Evolutionary conservation across 2,113 vertebrate genomes (phyloP).

Genomic region (Tyto alba): DNA sequence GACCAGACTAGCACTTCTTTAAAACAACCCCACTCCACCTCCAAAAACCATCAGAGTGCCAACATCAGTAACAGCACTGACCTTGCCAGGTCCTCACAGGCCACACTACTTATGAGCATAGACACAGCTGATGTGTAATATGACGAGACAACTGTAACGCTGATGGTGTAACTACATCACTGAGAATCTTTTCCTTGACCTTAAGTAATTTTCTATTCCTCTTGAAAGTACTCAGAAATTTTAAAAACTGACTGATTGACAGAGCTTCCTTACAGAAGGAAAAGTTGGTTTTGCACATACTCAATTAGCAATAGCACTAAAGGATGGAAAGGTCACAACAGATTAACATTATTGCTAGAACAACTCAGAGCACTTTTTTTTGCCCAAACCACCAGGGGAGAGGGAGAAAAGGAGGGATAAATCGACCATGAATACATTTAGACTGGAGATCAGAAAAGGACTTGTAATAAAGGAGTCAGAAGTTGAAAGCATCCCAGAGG

Average conservation of each 20-base stretch:
- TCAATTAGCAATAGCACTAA: neutral
- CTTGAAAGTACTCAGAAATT: neutral
- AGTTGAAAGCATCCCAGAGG: neutral
- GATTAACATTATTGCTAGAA: neutral
- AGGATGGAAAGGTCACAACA: neutral
- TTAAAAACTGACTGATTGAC: neutral
- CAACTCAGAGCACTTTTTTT: neutral
- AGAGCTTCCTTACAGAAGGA: neutral
- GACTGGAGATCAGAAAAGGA: neutral
- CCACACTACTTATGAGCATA: neutral
- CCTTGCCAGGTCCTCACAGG: neutral
- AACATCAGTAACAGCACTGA: neutral
- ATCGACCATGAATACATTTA: neutral
- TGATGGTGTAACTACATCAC: neutral
- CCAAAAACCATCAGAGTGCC: neutral
- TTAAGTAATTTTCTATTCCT: neutral
- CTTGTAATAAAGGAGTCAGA: neutral
- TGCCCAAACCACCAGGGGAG: neutral
- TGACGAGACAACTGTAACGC: neutral
- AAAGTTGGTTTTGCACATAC: neutral
- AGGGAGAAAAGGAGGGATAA: neutral
- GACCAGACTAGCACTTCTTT: rapidly evolving
- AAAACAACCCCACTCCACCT: rapidly evolving
- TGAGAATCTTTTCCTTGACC: neutral
- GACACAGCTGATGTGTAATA: neutral